Base-by-base conservation (phyloP, 2,113 vertebrate species). In the Barbus barbus region DNA sequence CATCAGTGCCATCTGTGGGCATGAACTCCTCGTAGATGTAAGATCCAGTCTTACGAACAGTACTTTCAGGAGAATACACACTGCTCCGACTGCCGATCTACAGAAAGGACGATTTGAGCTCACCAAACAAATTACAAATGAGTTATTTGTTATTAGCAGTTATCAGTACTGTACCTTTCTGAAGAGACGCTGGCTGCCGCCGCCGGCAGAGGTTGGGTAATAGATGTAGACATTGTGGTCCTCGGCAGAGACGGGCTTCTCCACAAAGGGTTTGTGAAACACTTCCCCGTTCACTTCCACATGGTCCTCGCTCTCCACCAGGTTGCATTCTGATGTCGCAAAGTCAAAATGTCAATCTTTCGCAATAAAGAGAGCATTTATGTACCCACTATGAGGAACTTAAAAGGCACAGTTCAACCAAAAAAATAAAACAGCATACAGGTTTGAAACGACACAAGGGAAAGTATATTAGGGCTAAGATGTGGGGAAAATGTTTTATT, bases 1-100 rank as follows among this genome's bases (percentile, higher is more conserved):
- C 97, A 84, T 99, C 98, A 2, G 98, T 99, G 53, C 98, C 98
- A 82, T 99, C 98, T 0, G 98, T 99, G 6, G 98, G 96, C 98
- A 99, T 99, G 90, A 99, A 99, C 88, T 99, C 97, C 90, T 99
- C 98, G 9, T 99, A 99, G 86, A 99, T 99, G 89, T 99, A 99
- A 0, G 97, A 98, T 13, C 98, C 98, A 0, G 98, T 99, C 93
- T 99, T 98, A 53, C 97, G 93, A 36, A 99, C 97, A 0, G 92
- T 96, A 94, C 95, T 99, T 89, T 99, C 98, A 2, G 98, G 96
- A 11, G 98, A 99, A 86, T 99, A 99, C 41, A 99, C 98, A 0
- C 98, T 99, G 91, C 98, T 99, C 11, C 98, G 95, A 89, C 98
- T 99, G 83, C 98, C 98, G 7, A 99, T 99, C 98, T 99, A 91